phyloP scores from a whole-genome alignment of 30 jellyfish, hydroid and myxozoan genomes.

The Pseudorhiza aurosa region DNA sequence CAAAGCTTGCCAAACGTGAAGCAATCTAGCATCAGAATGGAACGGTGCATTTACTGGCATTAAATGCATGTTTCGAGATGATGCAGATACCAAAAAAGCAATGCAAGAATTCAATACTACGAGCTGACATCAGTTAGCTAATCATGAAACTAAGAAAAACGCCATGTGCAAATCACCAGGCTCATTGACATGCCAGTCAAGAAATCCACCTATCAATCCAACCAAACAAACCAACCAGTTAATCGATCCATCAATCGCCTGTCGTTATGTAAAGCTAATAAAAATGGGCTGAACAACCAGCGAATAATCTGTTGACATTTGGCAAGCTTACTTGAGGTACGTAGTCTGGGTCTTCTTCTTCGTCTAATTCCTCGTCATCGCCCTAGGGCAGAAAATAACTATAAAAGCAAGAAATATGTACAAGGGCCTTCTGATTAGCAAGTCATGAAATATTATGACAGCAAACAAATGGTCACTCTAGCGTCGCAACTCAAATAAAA shows the following conservation, averaged over 20 bases:
- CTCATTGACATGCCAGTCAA: too few species aligned
- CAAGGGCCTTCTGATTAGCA: too few species aligned
- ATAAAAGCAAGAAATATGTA: background rate
- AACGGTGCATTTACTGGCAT: conserved; percentile 20
- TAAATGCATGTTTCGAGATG: conserved; percentile 66
- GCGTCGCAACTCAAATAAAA: too few species aligned
- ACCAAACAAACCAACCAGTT: background rate
- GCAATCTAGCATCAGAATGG: conserved; percentile 61
- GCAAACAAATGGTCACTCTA: too few species aligned
- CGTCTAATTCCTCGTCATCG: conserved; percentile 87
- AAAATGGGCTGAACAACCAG: too few species aligned
- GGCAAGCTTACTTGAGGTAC: conserved; percentile 41
- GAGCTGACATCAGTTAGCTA: too few species aligned
- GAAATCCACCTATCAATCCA: background rate
- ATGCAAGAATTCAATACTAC: too few species aligned
- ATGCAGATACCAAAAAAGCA: conserved; percentile 8
- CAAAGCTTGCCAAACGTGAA: background rate
- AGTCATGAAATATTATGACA: too few species aligned
- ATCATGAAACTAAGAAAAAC: too few species aligned
- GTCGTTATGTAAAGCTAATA: too few species aligned
- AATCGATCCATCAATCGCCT: background rate
- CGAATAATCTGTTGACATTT: too few species aligned
- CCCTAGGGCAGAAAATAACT: conserved; percentile 17
- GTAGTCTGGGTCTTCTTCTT: conserved; percentile 93
- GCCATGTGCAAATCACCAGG: too few species aligned